Evolutionary conservation across 2,888 invertebrate species (phyloP).

Genomic region (Eumerus sabulonum): DNA sequence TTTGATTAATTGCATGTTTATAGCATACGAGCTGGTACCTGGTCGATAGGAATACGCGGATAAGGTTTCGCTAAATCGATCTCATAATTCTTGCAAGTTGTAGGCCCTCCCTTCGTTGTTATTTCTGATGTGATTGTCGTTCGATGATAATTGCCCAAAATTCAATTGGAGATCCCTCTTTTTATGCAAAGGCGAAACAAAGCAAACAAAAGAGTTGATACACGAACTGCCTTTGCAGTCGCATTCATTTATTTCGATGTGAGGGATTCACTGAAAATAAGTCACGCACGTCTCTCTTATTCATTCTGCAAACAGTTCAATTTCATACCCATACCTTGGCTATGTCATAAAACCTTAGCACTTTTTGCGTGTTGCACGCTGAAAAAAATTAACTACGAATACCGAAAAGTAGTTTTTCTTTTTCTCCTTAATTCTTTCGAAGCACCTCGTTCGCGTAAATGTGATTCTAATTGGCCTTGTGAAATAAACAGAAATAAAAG

Average conservation of each 20-base stretch:
- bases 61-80: too few relatives aligned
- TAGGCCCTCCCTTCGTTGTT: too few relatives aligned
- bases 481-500: too few relatives aligned
- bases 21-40: too few relatives aligned
- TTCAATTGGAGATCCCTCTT: too few relatives aligned
- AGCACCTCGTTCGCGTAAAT: slow-evolving; percentile 32
- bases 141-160: neutral
- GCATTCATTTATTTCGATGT: neutral
- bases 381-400: neutral
- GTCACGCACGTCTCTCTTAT: slow-evolving; percentile 12
- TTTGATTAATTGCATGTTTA: slow-evolving; percentile 50
- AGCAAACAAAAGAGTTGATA: slow-evolving; percentile 23
- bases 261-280: neutral
- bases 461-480: slow-evolving; percentile 53
- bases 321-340: neutral
- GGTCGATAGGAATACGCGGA: too few relatives aligned
- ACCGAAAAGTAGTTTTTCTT: neutral
- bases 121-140: neutral
- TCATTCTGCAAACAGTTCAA: neutral
- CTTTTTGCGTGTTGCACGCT: slow-evolving; percentile 3
- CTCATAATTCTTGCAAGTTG: too few relatives aligned
- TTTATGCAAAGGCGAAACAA: neutral
- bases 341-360: neutral
- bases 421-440: neutral
- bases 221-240: slow-evolving; percentile 11